Conservation (phyloP, 2,113 vertebrate species). For the Todiramphus chloris region DNA sequence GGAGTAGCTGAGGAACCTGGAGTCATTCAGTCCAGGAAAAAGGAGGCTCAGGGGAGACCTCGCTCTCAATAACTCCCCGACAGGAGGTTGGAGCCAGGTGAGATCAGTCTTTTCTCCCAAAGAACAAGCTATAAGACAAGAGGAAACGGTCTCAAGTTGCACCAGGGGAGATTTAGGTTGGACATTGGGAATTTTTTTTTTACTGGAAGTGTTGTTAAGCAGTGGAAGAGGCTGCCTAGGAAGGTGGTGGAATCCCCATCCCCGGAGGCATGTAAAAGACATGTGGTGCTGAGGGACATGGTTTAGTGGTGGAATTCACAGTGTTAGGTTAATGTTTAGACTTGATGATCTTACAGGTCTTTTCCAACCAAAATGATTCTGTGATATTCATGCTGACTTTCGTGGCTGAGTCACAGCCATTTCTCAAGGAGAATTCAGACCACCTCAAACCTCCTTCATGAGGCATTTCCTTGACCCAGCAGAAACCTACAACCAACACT, state of each 20-base stretch:
- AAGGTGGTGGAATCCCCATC: neutral
- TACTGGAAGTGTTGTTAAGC: neutral
- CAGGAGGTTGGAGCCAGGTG: no score
- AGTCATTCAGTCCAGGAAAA: no score
- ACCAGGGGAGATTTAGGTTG: no score
- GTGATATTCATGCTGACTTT: accelerated
- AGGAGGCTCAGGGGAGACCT: no score
- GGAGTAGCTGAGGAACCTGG: no score
- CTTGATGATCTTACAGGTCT: neutral
- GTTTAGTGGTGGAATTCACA: neutral
- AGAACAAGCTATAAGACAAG: no score
- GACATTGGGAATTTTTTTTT: neutral
- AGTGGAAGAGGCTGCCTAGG: neutral
- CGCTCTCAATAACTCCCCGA: no score
- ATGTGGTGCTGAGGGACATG: neutral
- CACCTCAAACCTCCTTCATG: neutral
- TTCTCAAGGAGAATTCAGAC: neutral
- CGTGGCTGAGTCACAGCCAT: neutral
- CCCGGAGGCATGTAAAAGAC: neutral
- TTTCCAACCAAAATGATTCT: neutral
- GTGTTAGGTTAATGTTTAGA: neutral
- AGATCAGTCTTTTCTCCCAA: no score
- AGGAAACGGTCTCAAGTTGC: no score
- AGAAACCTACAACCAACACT: neutral
- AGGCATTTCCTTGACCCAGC: neutral